Base-by-base conservation (phyloP, 2,113 vertebrate species). In the Lontra canadensis region DNA sequence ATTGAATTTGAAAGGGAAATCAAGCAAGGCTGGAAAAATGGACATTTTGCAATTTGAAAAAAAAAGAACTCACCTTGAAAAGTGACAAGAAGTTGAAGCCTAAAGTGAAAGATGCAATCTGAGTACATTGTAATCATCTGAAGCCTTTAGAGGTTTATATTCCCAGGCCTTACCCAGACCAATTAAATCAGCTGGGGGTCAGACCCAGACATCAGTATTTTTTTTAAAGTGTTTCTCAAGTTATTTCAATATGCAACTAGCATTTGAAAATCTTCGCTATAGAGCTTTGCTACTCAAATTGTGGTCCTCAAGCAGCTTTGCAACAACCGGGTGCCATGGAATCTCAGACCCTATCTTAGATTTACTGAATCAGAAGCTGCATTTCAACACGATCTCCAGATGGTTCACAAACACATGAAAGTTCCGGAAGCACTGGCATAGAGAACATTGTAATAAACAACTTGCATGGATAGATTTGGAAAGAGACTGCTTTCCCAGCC, bases 51-150 rank as follows among this genome's bases (percentile, higher is more conserved):
- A 81, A 86, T 89, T 55, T 65, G 44, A 63, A 89, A 49, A 65
- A 65, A 89, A 61, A 97, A 94, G 21, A 78, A 90, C 34, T 34
- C 81, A 81, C 12, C 65, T 96, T 92, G 49, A 52, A 85, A 95
- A 95, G 29, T 92, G 31, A 78, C n/a, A 61, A 44, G 6, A 85
- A 79, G 18, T 90, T 95, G 44, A 61, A 82, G 74, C 23, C 52
- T 91, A 2, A 18, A 89, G 44, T 95, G 31, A 89, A 88, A 89
- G 23, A 34, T 79, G 47, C 36, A 80, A 10, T 71, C 42, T 44
- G 26, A 95, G 57, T 67, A 67, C 20, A 63, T 42, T 71, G n/a
- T 42, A 96, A 80, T 84, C 49, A 92, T 78, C 31, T 67, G 52
- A 31, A 57, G 42, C 6, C 81, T 81, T 94, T 76, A 79, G 79